phyloP scores from a whole-genome alignment of 2,113 vertebrate genomes.

The Ceuthmochares aereus region DNA sequence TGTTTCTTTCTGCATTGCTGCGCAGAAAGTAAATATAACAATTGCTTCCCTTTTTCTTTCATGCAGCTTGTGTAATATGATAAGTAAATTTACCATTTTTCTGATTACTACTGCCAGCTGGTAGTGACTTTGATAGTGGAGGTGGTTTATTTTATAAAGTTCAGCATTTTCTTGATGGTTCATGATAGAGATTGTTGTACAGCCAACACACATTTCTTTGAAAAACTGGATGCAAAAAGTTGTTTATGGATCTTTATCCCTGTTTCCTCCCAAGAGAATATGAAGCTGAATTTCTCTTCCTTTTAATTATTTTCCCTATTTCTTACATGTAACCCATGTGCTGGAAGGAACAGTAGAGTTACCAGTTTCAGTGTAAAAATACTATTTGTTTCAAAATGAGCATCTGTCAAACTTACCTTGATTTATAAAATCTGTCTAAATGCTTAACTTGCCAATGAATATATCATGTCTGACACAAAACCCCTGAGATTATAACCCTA shows the following conservation, averaged over 20 bases:
- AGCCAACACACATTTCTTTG: not conserved
- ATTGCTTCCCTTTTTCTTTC: not conserved
- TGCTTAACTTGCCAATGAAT: not conserved
- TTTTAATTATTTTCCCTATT: not conserved
- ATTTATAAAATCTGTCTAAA: not conserved
- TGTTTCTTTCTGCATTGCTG: not conserved
- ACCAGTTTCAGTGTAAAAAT: not conserved
- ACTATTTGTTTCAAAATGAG: not conserved
- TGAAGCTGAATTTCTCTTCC: not conserved
- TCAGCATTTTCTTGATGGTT: not conserved
- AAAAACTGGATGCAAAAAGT: not conserved
- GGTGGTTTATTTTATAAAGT: not conserved
- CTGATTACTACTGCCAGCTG: not conserved
- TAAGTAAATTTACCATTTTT: not conserved
- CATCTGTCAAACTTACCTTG: not conserved
- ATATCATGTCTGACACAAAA: too few species aligned
- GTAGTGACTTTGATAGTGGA: not conserved
- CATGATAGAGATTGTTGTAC: not conserved
- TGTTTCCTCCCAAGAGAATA: not conserved
- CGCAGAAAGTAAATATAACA: not conserved
- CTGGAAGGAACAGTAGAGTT: not conserved
- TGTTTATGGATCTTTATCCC: not conserved
- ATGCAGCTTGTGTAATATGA: not conserved
- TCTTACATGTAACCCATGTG: rapidly evolving
- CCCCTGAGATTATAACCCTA: too few species aligned